Evolutionary conservation across 2,797 vertebrate species (phyloP), one percentile per base, ranked within the genome.

Genomic region (Clarias platycephalus): DNA sequence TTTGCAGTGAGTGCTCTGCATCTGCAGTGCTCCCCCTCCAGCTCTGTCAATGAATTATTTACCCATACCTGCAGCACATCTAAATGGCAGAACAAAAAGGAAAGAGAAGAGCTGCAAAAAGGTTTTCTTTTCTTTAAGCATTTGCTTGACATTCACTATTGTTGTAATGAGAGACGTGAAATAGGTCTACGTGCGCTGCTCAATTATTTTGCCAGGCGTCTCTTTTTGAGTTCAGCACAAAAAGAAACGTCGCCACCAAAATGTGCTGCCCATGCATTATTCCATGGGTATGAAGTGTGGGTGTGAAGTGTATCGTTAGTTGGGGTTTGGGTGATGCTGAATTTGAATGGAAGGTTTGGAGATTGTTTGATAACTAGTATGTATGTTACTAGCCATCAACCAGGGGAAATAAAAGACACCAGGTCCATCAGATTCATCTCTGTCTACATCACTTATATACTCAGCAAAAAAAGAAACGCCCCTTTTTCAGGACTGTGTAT

Each of bases 31-130:
- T 53, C 79, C 57, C 78, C 86, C 67, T 85, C 75, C 79, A 90
- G 85, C 82, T 83, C 74, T 81, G 83, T 26, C 78, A 83, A 88
- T 89, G 26, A 90, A 90, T 90, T 88, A 88, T 91, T 90, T 84
- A 89, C 82, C 57, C 68, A 74, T 76, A 87, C 86, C 85, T 89
- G 78, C 80, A 86, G 83, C 82, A 75, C 85, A 88, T 85, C 85
- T 84, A 85, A 87, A 86, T 86, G 80, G 76, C 86, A 84, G 72
- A 83, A 81, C 80, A 84, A 80, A 75, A 86, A 62, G 67, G 89
- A 71, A 89, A 89, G 79, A 83, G 67, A 58, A 80, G 57, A 49
- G 63, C 81, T 64, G 81, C 60, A 86, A 72, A 62, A 84, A 81
- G 60, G 37, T 81, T 68, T 81, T 86, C 68, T 84, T 81, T 87